Evolutionary conservation across 2,888 invertebrate species (phyloP), one percentile per base, ranked within the genome.

Genomic region (Gnatocerus cornutus): DNA sequence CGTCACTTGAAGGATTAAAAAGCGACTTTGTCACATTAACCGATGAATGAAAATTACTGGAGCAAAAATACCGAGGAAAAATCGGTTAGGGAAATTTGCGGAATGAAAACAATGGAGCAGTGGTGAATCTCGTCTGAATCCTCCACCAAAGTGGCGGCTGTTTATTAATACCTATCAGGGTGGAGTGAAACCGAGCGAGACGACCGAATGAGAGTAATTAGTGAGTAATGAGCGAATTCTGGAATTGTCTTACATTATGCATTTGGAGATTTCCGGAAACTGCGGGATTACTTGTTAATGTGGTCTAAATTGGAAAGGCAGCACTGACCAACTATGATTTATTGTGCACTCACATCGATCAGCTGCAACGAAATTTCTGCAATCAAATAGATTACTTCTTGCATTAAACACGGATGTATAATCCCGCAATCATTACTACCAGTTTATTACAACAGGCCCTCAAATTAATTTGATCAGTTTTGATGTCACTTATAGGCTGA

Each of bases 221-320:
- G 73, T 71, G 71, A 71, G 69, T 71, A 73, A 73, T 71, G 70
- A 70, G 66, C 45, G 56, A 48, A 55, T 33, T 66, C 61, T 27
- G 43, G 61, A 68, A 73, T 73, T 74, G 74, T 73, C 70, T 68
- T 72, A 48, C 56, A 65, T 66, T 62, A 66, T 56, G 58, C 71
- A 66, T 50, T 69, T 69, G 64, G 46, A 58, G 58, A 29, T 50
- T 39, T 14, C 41, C 41, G 21, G 37, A 62, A 62, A 21, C 48
- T 13, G 30, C 46, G n/a, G 12, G 21, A 48, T 39, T 63, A 43
- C 52, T n/a, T 52, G 48, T n/a, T 55, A 62, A 64, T 64, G 16
- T 30, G 53, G 53, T 64, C 52, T 43, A 37, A 2, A 29, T 16
- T 13, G 13, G 45, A 27, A 61, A 46, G 27, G 48, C 21, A 8